Base-by-base conservation (phyloP, 2,888 invertebrate genomes). In the Leucophenga maculata region DNA sequence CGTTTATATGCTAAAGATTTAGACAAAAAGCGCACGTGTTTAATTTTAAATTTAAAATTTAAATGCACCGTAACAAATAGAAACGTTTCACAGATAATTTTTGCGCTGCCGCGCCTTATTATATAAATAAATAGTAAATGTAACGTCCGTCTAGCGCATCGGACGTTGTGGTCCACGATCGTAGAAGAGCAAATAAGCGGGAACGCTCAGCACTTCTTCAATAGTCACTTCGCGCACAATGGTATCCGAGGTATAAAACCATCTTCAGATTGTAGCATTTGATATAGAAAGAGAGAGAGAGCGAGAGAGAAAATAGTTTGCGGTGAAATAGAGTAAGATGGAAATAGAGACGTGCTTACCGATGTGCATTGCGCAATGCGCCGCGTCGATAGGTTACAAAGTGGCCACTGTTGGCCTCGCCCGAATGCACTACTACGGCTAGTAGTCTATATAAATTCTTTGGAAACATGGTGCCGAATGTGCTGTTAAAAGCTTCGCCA, bases 131-230 rank as follows among this genome's bases (percentile, higher is more conserved):
- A 46, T 14, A 46, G n/a, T 14, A 46, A 13, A 46, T n/a, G n/a
- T n/a, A n/a, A 6, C n/a, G 13, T 46, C 3, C 2, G 46, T 65
- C 69, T 74, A 74, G 65, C 74, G 82, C 26, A 76, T 31, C 57
- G 73, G 59, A 1, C 86, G 81, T 52, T 88, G 88, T 57, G 87
- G 86, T 32, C 89, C 87, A 16, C 89, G 86, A 82, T 98, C 97
- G 89, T 98, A 98, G 90, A 97, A 97, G 73, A 98, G 90, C 92
- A 98, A 92, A 90, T 98, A 98, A 16, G 97, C 97, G 69, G 94
- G 93, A 79, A 95, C 93, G 76, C 93, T 92, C 18, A 97, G 90
- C 67, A 97, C 98, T 86, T 96, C 94, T 64, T 93, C 92, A 60
- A 96, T 90, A 0, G 93, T 90, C 39, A 95, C 95, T 87, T 93